These are phyloP conservation scores for Semaprochilodus insignis DNA, from an alignment of 2,797 vertebrate genomes.

Conservation along the genomic window DNA sequence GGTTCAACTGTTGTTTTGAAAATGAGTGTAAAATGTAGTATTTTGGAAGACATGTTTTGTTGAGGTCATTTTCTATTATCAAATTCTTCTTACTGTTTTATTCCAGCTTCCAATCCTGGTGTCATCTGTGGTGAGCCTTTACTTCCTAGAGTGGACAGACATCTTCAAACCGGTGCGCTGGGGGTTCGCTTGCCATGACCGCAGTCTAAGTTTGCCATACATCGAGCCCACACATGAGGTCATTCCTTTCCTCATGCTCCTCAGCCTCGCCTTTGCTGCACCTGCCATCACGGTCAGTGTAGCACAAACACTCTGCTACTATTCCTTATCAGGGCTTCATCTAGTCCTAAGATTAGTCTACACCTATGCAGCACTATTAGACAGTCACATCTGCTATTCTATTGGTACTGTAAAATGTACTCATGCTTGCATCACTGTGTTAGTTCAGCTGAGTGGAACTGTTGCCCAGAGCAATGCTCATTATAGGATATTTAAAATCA, in stretches of 20 bases:
- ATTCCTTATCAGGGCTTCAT: not conserved
- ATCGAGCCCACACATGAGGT: constrained; percentile 94
- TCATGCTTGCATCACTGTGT: not conserved
- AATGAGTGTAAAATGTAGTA: not conserved
- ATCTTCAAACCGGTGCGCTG: constrained; percentile 95
- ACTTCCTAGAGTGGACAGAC: constrained; percentile 96
- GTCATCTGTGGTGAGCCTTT: constrained; percentile 93
- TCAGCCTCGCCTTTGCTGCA: constrained; percentile 93
- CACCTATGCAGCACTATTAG: not conserved
- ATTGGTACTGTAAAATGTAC: not conserved
- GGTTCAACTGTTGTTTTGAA: too few relatives aligned
- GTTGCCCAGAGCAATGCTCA: constrained; percentile 8
- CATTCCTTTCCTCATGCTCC: constrained; percentile 93
- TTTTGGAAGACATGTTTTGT: not conserved
- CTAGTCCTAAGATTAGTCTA: not conserved
- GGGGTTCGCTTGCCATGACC: constrained; percentile 95
- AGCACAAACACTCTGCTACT: constrained; percentile 9
- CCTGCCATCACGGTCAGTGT: constrained; percentile 90
- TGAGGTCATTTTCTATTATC: constrained; percentile 23
- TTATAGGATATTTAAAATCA: constrained; percentile 20
- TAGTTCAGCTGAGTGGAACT: constrained; percentile 8
- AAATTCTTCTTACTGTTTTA: constrained; percentile 58
- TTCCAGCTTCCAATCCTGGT: constrained; percentile 93
- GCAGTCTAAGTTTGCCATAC: constrained; percentile 95
- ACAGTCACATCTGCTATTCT: not conserved